These are phyloP conservation scores for Microctenopoma lineatum DNA, from an alignment of 2,797 vertebrate genomes.

Conservation along the genomic window DNA sequence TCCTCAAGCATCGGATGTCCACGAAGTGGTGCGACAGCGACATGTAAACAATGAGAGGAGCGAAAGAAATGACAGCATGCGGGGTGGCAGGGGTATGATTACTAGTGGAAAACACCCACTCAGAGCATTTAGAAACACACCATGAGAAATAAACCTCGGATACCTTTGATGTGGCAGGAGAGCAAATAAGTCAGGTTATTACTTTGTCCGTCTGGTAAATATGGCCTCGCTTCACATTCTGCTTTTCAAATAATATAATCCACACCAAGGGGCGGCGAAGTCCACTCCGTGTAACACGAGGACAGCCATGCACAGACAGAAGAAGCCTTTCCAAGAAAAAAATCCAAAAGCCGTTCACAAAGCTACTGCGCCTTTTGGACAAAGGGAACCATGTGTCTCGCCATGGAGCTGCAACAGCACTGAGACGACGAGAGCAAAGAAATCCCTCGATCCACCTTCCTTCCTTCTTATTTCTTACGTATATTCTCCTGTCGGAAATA, in stretches of 20 bases:
- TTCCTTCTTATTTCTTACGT: conserved; percentile 43
- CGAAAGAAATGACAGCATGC: conserved; percentile 40
- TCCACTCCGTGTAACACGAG: conserved; percentile 75
- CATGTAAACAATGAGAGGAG: conserved; percentile 62
- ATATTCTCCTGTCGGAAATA: conserved; percentile 74
- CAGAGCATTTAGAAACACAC: neutral
- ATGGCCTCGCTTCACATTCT: conserved; percentile 80
- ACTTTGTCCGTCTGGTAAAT: conserved; percentile 76
- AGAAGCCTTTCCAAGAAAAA: conserved; percentile 74
- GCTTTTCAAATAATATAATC: conserved; percentile 81
- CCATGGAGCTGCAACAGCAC: conserved; percentile 64
- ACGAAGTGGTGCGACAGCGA: conserved; percentile 16
- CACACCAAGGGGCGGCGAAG: conserved; percentile 73
- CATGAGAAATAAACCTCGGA: conserved; percentile 41
- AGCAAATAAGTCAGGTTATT: conserved; percentile 72
- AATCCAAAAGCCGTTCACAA: conserved; percentile 70
- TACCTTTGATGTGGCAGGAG: conserved; percentile 80
- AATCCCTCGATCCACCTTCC: conserved; percentile 61
- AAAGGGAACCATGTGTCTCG: conserved; percentile 91
- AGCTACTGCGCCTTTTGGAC: conserved; percentile 85
- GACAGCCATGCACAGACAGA: conserved; percentile 77
- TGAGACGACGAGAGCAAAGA: conserved; percentile 49
- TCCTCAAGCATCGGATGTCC: neutral
- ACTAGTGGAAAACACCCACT: neutral
- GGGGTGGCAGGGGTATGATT: conserved; percentile 4